These are phyloP conservation scores for Caenorhabditis sinica DNA, from an alignment of 2,888 invertebrate genomes.

Conservation along the genomic window DNA sequence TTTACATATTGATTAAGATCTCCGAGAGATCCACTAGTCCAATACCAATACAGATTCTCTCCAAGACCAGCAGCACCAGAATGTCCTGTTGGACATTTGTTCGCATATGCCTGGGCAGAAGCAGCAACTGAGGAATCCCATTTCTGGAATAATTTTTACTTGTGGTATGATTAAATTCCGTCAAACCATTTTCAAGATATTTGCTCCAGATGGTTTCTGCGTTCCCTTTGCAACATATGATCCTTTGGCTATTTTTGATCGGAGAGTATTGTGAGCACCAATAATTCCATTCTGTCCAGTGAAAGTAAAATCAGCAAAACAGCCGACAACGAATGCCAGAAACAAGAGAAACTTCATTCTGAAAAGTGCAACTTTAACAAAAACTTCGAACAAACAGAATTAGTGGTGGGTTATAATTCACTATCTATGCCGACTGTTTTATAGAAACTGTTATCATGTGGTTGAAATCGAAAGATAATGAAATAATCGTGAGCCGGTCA, in stretches of 20 bases:
- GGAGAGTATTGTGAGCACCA: conserved; percentile 45
- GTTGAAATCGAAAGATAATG: conserved; percentile 13
- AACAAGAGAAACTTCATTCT: conserved; percentile 18
- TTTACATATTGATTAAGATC: conserved; percentile 56
- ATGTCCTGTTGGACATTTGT: conserved; percentile 52
- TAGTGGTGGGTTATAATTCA: not conserved
- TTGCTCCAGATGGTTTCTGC: conserved; percentile 19
- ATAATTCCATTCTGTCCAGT: conserved; percentile 44
- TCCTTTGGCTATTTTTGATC: conserved; percentile 41
- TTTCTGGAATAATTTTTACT: too few species aligned
- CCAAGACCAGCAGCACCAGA: conserved; percentile 52
- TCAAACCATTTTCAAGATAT: conserved; percentile 39
- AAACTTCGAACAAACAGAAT: conserved; percentile 3
- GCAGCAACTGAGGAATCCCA: conserved; percentile 47
- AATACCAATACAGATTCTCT: conserved; percentile 64
- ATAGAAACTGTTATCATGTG: conserved; percentile 27
- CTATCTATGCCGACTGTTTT: not conserved
- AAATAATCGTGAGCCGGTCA: conserved; percentile 11
- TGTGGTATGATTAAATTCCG: too few species aligned
- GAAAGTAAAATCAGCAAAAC: conserved; percentile 25
- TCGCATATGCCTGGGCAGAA: conserved; percentile 53
- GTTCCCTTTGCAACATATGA: conserved; percentile 46
- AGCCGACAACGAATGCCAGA: not conserved
- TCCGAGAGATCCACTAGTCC: conserved; percentile 37
- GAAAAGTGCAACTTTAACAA: not conserved